These are phyloP conservation scores for Parelbella ahira DNA, from an alignment of 2,888 invertebrate genomes.

Conservation along the genomic window DNA sequence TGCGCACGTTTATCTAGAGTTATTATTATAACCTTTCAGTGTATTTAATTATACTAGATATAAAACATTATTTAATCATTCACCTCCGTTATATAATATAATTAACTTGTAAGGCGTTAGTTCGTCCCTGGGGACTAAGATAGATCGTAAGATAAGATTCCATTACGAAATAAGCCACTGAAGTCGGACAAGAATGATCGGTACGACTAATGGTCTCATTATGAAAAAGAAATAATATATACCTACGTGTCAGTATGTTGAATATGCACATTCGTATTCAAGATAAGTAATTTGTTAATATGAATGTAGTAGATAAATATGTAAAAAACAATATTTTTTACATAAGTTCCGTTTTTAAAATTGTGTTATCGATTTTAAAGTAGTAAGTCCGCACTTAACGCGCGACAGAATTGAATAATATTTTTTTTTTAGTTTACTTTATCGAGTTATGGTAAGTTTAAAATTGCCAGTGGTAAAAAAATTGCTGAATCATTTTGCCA, in stretches of 20 bases:
- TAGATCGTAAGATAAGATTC: constrained; percentile 23
- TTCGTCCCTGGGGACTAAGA: constrained; percentile 12
- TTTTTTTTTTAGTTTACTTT: not conserved
- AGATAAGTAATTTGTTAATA: too few relatives aligned
- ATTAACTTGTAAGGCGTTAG: constrained; percentile 10
- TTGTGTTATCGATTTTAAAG: too few relatives aligned
- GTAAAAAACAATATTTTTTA: too few relatives aligned
- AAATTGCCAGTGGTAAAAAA: constrained; percentile 13
- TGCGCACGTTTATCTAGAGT: too few relatives aligned
- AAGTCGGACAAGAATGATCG: constrained; percentile 22
- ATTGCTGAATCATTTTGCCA: constrained; percentile 36
- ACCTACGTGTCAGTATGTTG: too few relatives aligned
- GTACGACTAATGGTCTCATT: constrained; percentile 14
- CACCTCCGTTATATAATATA: constrained; percentile 1
- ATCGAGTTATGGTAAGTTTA: constrained; percentile 3
- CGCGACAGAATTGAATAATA: too few relatives aligned
- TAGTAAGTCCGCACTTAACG: too few relatives aligned
- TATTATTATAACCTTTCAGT: too few relatives aligned
- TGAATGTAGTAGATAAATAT: too few relatives aligned
- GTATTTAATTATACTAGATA: too few relatives aligned
- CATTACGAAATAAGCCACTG: constrained; percentile 22
- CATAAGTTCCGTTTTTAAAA: too few relatives aligned
- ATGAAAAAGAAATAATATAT: constrained; percentile 3
- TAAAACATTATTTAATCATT: constrained; percentile 7
- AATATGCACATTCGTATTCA: too few relatives aligned